A percentile compares a stretch with the other conserved stretches of the same genome.
Conservation (phyloP, 2,888 invertebrate genomes). For the Allophyes oxyacanthae region DNA sequence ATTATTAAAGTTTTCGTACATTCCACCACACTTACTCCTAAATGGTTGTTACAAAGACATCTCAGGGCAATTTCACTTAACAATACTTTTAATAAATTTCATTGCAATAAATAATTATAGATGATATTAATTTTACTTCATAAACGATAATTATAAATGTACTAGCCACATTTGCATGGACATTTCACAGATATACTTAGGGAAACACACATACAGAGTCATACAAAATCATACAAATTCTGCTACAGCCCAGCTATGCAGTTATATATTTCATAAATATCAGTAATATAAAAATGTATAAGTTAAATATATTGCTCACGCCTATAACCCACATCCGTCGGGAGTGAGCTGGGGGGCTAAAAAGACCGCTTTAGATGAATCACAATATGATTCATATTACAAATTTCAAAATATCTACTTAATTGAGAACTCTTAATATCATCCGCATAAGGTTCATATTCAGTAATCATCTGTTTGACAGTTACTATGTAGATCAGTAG, state of each 20-base stretch:
- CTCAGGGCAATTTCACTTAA: not conserved
- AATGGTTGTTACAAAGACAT: slow-evolving; percentile 3
- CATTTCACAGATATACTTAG: not conserved
- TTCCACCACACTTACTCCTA: not conserved
- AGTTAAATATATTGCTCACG: not conserved
- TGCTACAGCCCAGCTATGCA: slow-evolving; percentile 5
- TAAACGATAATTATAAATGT: not conserved
- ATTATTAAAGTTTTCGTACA: not conserved
- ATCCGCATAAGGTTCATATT: too few relatives aligned
- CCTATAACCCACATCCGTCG: too few relatives aligned
- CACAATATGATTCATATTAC: too few relatives aligned
- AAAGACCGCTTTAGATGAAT: too few relatives aligned
- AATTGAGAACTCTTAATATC: too few relatives aligned
- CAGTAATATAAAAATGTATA: not conserved
- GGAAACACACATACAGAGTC: not conserved
- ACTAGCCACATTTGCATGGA: not conserved
- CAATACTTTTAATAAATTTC: too few relatives aligned
- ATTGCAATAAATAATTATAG: too few relatives aligned
- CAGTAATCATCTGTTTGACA: too few relatives aligned
- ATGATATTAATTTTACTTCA: too few relatives aligned
- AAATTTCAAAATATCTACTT: too few relatives aligned
- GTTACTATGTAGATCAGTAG: too few relatives aligned
- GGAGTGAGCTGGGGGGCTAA: too few relatives aligned
- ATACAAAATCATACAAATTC: not conserved
- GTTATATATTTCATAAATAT: not conserved